These are phyloP conservation scores for Drosophila prostipennis DNA, from an alignment of 2,888 invertebrate genomes.

Conservation along the genomic window DNA sequence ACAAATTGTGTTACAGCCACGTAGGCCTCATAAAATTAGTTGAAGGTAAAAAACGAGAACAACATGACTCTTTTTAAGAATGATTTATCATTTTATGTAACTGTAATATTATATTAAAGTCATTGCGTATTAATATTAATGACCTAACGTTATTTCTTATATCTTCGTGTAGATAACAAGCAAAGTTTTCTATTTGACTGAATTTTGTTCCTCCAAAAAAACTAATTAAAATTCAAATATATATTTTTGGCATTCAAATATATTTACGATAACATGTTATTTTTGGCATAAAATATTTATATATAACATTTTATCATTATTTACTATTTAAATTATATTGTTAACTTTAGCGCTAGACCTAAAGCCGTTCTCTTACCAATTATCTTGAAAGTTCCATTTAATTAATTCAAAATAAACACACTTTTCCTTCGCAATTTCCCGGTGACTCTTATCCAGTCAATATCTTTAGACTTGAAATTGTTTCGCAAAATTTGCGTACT, in stretches of 20 bases:
- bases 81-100: background rate
- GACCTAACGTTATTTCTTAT: background rate
- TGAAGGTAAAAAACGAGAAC: too few species aligned
- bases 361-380: too few species aligned
- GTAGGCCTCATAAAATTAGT: too few species aligned
- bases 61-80: background rate
- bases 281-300: too few species aligned
- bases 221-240: too few species aligned
- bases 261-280: too few species aligned
- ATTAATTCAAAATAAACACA: conserved; percentile 14
- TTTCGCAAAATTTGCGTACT: conserved; percentile 33
- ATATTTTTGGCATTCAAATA: too few species aligned
- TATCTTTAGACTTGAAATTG: conserved; percentile 17
- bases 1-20: too few species aligned
- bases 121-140: background rate
- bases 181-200: background rate
- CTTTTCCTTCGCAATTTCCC: background rate
- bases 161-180: background rate
- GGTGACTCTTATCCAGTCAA: background rate
- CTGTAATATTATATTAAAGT: background rate
- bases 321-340: too few species aligned
- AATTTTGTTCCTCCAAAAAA: background rate
- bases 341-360: too few species aligned
- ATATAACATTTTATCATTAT: too few species aligned
- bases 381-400: background rate